Evolutionary conservation across 92 coral and sea anemone genomes (phyloP).

Genomic region (Montipora capitata): DNA sequence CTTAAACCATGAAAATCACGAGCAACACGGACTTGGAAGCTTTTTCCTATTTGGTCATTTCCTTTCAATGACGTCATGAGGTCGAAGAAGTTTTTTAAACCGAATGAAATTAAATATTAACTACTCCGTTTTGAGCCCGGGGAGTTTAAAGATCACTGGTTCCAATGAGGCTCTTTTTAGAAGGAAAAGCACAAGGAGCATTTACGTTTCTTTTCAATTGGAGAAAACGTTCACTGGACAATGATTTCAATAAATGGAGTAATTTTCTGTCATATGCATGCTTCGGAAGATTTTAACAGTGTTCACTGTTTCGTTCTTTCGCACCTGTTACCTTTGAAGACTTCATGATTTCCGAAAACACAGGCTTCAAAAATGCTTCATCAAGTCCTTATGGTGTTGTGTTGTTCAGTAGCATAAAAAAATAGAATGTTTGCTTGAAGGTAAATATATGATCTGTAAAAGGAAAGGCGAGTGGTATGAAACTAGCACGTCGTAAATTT

Average conservation of each 20-base stretch:
- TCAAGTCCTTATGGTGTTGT: not conserved
- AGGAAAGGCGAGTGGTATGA: too few species aligned
- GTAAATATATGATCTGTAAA: too few species aligned
- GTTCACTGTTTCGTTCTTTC: constrained; percentile 41
- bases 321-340: constrained; percentile 44
- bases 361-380: not conserved
- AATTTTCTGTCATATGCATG: not conserved
- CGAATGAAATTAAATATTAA: constrained; percentile 46
- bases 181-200: not conserved
- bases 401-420: not conserved
- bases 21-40: constrained; percentile 6
- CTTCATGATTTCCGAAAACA: constrained; percentile 30
- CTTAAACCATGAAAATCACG: constrained; percentile 20
- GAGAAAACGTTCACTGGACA: not conserved
- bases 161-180: not conserved
- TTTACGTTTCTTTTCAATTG: not conserved
- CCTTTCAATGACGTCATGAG: constrained; percentile 59
- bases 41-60: constrained; percentile 51
- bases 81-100: constrained; percentile 16
- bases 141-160: not conserved
- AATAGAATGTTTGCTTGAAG: too few species aligned
- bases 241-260: not conserved
- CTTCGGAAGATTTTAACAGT: constrained; percentile 7
- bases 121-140: constrained; percentile 1
- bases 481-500: too few species aligned